Conservation (phyloP, 2,113 vertebrate genomes). For the Scatophagus argus region DNA sequence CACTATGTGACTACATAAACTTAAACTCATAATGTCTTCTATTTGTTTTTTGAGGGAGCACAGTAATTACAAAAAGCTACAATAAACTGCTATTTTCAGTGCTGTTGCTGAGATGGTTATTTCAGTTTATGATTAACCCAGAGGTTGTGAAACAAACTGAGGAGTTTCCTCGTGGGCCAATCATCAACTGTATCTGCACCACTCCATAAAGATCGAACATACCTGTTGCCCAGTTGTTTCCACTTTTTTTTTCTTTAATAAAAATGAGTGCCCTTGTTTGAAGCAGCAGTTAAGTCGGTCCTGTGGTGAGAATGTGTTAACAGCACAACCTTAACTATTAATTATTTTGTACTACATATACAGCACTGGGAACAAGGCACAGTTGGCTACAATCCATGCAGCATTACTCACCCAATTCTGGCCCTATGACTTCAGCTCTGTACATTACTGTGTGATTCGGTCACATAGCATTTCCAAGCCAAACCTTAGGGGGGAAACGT, state of each 20-base stretch:
- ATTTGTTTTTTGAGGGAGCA: conserved; percentile 14
- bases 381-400: conserved; percentile 16
- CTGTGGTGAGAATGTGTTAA: background rate
- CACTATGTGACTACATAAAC: background rate
- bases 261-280: background rate
- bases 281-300: background rate
- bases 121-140: conserved; percentile 79
- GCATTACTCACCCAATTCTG: conserved; percentile 29
- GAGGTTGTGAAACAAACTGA: conserved; percentile 69
- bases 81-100: conserved; percentile 31
- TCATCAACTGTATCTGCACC: conserved; percentile 63
- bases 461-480: background rate
- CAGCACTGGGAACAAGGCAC: conserved; percentile 7
- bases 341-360: conserved; percentile 26
- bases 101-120: conserved; percentile 40
- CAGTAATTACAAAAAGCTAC: conserved; percentile 31
- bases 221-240: conserved; percentile 10
- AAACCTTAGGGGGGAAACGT: rapidly evolving
- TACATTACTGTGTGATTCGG: background rate
- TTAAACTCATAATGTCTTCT: conserved; percentile 8
- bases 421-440: background rate
- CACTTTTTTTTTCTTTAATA: background rate
- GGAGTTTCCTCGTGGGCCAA: conserved; percentile 58
- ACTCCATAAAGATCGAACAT: conserved; percentile 8
- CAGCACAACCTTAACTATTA: background rate